phyloP scores from a whole-genome alignment of 1,140 invertebrate genomes.

The Phymorhynchus buccinoides region DNA sequence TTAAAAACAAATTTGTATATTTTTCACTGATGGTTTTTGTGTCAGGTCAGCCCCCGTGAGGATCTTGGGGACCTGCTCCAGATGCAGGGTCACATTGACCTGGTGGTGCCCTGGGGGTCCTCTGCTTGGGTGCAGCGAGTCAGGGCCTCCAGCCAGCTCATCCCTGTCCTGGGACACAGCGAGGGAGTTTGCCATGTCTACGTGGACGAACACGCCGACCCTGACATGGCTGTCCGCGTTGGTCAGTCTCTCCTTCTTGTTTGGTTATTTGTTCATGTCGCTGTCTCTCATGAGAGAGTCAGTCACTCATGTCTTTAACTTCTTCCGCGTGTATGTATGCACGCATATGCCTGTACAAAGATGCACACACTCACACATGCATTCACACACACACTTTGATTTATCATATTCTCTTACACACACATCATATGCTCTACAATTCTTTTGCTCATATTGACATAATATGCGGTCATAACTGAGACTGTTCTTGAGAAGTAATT shows the following conservation, averaged over 20 bases:
- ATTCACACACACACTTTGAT: not conserved
- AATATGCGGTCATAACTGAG: no score
- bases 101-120: slow-evolving; percentile 97
- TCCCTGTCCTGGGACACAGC: slow-evolving; percentile 97
- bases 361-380: not conserved
- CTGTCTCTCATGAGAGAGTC: not conserved
- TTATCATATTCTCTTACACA: no score
- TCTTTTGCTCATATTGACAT: no score
- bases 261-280: no score
- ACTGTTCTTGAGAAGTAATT: no score
- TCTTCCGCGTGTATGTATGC: not conserved
- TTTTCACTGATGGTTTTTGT: no score
- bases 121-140: slow-evolving; percentile 91
- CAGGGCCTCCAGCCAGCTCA: slow-evolving; percentile 88
- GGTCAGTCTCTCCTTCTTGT: slow-evolving; percentile 75
- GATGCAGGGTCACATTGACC: slow-evolving; percentile 94
- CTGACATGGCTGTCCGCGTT: slow-evolving; percentile 89
- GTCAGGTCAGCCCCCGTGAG: slow-evolving; percentile 88
- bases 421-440: no score
- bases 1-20: no score
- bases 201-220: slow-evolving; percentile 91
- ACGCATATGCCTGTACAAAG: not conserved
- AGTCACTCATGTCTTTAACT: not conserved
- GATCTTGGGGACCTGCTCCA: slow-evolving; percentile 94
- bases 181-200: slow-evolving; percentile 98